Base-by-base conservation (phyloP, 2,888 invertebrate genomes). In the Campopleginae sp. region DNA sequence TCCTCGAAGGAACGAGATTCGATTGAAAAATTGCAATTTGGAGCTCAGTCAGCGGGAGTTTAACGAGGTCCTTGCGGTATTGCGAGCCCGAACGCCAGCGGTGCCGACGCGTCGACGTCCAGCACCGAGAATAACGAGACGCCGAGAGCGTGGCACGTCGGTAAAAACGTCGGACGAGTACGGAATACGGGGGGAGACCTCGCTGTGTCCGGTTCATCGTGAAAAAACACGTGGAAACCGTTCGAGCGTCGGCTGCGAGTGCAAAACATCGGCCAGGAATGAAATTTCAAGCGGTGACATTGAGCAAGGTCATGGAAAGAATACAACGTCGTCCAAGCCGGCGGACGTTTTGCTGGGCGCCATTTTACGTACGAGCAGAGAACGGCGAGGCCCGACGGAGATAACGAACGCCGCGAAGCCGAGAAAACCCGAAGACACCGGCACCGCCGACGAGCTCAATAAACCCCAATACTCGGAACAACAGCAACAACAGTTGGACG, bases 331-430 rank as follows among this genome's bases (percentile, higher is more conserved):
- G 2, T 46, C 94, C 90, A 95, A 95, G 88, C 46, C 63, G 95
- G 95, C 95, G 19, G 95, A 95, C 88, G 92, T 95, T 75, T 88
- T 95, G 83, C 90, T 95, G 78, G 95, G 95, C 86, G 95, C 95
- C 77, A 95, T 95, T 86, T 93, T 95, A 89, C 93, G 95, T 44
- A 94, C 95, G 77, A 94, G 94, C 87, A 93, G 93, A 87, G 93
- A 94, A 72, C 92, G 92, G 68, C 92, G 92, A 63, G 88, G 88
- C n/a, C 78, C 88, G n/a, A 72, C 86, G 6, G 89, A 91, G 71
- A 88, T 89, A 42, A 88, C 90, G 7, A 91, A 89, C 74, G 92
- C 90, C 61, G 88, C 77, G 74, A 89, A 61, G 76, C 79, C 80
- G n/a, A 42, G 82, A 27, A 85, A 66, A 75, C 48, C 5, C 23